Evolutionary conservation across 2,797 vertebrate genomes (phyloP).

Genomic region (Gymnopithys bicolor): DNA sequence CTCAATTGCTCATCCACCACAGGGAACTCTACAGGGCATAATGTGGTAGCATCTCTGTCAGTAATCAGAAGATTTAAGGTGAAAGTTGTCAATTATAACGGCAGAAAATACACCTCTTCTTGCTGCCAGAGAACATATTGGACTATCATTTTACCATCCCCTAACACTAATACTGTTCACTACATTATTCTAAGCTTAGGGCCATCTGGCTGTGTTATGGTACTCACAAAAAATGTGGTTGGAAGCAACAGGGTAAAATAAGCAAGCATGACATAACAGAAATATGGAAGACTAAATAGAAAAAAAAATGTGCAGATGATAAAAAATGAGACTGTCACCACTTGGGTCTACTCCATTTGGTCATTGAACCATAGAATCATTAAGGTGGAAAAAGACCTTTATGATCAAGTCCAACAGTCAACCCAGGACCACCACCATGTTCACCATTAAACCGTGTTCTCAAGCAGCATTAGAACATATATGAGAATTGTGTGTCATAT

Average conservation of each 20-base stretch:
- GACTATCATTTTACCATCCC: background rate
- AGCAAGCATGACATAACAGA: background rate
- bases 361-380: background rate
- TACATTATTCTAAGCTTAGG: background rate
- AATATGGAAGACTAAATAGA: background rate
- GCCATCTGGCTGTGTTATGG: background rate
- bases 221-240: background rate
- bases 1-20: background rate
- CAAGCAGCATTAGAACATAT: background rate
- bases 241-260: background rate
- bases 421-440: too few species aligned
- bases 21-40: background rate
- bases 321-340: background rate
- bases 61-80: background rate
- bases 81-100: background rate
- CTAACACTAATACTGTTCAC: background rate
- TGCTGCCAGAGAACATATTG: background rate
- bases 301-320: background rate
- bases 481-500: rapidly evolving
- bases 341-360: background rate
- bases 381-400: background rate
- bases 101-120: background rate
- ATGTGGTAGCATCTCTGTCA: background rate
- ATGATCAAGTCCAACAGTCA: background rate
- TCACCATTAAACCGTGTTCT: background rate